Base-by-base conservation (phyloP, 1,140 invertebrate species). In the Pteromalus puparum region DNA sequence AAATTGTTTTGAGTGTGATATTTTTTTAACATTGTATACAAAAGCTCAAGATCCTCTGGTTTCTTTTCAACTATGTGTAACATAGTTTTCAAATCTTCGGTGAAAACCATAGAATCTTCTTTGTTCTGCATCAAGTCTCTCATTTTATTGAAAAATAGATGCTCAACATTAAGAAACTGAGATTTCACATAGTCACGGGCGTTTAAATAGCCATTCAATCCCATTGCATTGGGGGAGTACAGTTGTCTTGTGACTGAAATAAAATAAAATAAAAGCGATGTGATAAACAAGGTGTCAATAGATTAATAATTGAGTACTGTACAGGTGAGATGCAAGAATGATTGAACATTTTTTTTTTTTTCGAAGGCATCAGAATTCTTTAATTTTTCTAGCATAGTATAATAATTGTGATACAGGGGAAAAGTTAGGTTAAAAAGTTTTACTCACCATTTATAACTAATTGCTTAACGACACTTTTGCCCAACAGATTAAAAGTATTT, bases 71-170 rank as follows among this genome's bases (percentile, higher is more conserved):
- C 93, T 46, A 97, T 90, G 89, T 97, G 95, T 12, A 97, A 89
- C 94, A 97, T 96, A 89, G 96, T 96, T 90, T 97, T 97, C 9
- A 98, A 91, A 92, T 98, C 97, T 92, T 97, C 97, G 10, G 96
- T 97, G 88, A 97, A 97, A 86, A 97, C 94, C 93, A 97, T 95
- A 85, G 94, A 94, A 74, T 94, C 93, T 0, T 94, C 89, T 21
- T 92, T 89, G 13, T 94, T 88, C 0, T 88, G 85, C 10, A 94
- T 89, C 91, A 94, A 95, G 68, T 95, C 94, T 21, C 84, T 89
- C 96, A 97, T 97, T 93, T 96, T 96, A 0, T 86, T 72, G 76
- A 93, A 93, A 89, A 97, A 97, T 76, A 95, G 95, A 24, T 96
- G 94, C 24, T 91, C 90, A 73, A 95, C 92, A 85, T 94, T 93